Evolutionary conservation across 2,888 invertebrate genomes (phyloP).

Genomic region (Macaria liturata): DNA sequence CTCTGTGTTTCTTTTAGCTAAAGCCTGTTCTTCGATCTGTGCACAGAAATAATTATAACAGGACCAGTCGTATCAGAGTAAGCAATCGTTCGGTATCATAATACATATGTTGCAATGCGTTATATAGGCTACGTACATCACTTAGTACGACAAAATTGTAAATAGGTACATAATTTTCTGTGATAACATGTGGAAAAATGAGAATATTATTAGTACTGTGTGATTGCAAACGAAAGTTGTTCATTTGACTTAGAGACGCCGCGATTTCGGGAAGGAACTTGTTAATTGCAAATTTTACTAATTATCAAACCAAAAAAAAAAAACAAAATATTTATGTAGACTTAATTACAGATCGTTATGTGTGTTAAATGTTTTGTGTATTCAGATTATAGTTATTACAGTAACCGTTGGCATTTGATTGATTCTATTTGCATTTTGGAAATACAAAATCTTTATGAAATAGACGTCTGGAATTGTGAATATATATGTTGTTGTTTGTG

Average conservation of each 20-base stretch:
- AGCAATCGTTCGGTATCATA: conserved; percentile 59
- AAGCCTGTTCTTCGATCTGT: too few species aligned
- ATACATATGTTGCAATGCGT: conserved; percentile 70
- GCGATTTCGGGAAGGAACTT: conserved; percentile 57
- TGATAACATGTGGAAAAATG: conserved; percentile 81
- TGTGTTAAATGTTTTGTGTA: conserved; percentile 13
- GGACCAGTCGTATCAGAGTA: conserved; percentile 31
- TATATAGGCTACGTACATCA: conserved; percentile 72
- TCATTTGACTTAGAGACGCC: conserved; percentile 67
- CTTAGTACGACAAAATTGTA: conserved; percentile 82
- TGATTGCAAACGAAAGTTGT: conserved; percentile 79
- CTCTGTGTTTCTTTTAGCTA: too few species aligned
- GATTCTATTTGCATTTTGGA: conserved; percentile 2
- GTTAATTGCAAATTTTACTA: conserved; percentile 35
- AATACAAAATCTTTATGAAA: conserved; percentile 2
- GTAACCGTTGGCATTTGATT: conserved; percentile 7
- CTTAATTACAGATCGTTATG: conserved; percentile 21
- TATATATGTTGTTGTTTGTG: neutral
- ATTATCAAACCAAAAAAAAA: neutral
- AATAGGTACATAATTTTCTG: conserved; percentile 85
- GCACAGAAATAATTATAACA: too few species aligned
- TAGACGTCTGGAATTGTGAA: conserved; percentile 1
- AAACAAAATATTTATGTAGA: conserved; percentile 22
- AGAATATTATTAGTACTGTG: conserved; percentile 78
- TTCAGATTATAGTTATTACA: conserved; percentile 8